A percentile compares a stretch with the other conserved stretches of the same genome.
phyloP scores from a whole-genome alignment of 2,888 invertebrate species.

The Steinernema scapterisci region DNA sequence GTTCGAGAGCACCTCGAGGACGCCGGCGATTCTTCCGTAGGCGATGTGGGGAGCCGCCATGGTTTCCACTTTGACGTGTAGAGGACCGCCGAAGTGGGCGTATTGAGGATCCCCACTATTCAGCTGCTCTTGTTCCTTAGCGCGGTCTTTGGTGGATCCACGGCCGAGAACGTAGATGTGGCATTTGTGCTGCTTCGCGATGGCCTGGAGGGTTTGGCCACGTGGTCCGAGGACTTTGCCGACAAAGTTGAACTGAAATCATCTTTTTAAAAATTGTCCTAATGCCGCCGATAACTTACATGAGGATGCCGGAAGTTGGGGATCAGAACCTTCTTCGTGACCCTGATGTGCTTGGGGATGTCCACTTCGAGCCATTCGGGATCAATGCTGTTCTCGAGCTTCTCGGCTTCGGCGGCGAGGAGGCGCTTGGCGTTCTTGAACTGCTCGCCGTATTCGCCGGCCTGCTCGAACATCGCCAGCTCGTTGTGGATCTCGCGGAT shows the following conservation, averaged over 20 bases:
- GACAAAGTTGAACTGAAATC: conserved; percentile 66
- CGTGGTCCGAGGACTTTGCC: conserved; percentile 67
- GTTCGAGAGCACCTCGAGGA: conserved; percentile 58
- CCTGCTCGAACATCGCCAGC: conserved; percentile 52
- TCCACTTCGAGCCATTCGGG: conserved; percentile 68
- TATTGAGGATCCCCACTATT: conserved; percentile 65
- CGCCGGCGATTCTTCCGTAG: conserved; percentile 63
- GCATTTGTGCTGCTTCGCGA: conserved; percentile 65
- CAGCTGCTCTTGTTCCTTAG: conserved; percentile 64
- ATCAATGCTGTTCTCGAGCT: conserved; percentile 62
- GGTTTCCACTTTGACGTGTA: conserved; percentile 67
- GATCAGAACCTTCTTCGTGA: conserved; percentile 65
- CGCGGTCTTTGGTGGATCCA: conserved; percentile 65
- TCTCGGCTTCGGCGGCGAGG: conserved; percentile 59
- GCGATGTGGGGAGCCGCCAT: conserved; percentile 64
- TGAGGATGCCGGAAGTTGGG: conserved; percentile 65
- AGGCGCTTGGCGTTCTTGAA: conserved; percentile 64
- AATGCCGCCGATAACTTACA: conserved; percentile 43
- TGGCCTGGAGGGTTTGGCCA: conserved; percentile 64
- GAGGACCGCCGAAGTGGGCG: conserved; percentile 66
- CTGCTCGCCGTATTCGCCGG: conserved; percentile 62
- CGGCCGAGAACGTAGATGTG: conserved; percentile 67
- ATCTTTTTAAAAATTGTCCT: background rate
- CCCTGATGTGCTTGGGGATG: conserved; percentile 64
- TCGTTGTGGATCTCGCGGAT: conserved; percentile 63